Conservation (phyloP, 2,797 vertebrate species). For the Hyperoplus lanceolatus region DNA sequence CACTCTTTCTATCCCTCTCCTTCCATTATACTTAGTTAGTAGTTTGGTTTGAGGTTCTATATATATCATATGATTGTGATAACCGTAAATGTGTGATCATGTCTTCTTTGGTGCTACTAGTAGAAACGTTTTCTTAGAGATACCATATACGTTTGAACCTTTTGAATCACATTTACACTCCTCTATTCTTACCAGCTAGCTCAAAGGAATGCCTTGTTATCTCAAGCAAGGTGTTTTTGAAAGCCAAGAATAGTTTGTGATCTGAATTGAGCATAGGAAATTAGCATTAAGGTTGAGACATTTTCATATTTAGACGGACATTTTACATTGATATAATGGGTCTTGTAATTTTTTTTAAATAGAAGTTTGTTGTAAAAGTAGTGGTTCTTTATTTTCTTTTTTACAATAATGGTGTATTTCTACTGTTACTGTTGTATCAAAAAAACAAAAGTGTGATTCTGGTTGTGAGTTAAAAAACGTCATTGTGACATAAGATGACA, state of each 20-base stretch:
- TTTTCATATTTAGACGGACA: slow-evolving; percentile 64
- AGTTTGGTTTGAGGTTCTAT: slow-evolving; percentile 82
- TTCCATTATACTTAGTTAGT: slow-evolving; percentile 72
- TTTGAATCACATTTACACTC: slow-evolving; percentile 63
- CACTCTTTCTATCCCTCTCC: slow-evolving; percentile 56
- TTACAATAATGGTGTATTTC: slow-evolving; percentile 78
- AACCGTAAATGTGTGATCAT: slow-evolving; percentile 79
- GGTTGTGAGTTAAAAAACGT: slow-evolving; percentile 70
- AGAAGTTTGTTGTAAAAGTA: slow-evolving; percentile 68
- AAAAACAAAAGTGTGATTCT: slow-evolving; percentile 70
- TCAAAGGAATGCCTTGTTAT: slow-evolving; percentile 55
- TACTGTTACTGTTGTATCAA: slow-evolving; percentile 78
- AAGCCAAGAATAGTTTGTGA: slow-evolving; percentile 52
- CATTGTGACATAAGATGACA: slow-evolving; percentile 69
- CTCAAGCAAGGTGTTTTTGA: slow-evolving; percentile 59
- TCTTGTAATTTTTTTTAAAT: slow-evolving; percentile 51
- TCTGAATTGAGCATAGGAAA: slow-evolving; percentile 63
- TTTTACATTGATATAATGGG: slow-evolving; percentile 59
- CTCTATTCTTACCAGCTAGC: slow-evolving; percentile 60
- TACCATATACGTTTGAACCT: slow-evolving; percentile 68
- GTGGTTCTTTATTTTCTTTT: slow-evolving; percentile 61
- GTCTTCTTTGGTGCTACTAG: slow-evolving; percentile 83
- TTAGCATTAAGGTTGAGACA: slow-evolving; percentile 64
- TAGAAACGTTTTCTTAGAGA: slow-evolving; percentile 76
- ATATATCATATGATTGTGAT: slow-evolving; percentile 81